Percentiles rank a stretch among this genome's conserved stretches.
phyloP scores from a whole-genome alignment of 2,888 invertebrate genomes.

The Eledona agricola region DNA sequence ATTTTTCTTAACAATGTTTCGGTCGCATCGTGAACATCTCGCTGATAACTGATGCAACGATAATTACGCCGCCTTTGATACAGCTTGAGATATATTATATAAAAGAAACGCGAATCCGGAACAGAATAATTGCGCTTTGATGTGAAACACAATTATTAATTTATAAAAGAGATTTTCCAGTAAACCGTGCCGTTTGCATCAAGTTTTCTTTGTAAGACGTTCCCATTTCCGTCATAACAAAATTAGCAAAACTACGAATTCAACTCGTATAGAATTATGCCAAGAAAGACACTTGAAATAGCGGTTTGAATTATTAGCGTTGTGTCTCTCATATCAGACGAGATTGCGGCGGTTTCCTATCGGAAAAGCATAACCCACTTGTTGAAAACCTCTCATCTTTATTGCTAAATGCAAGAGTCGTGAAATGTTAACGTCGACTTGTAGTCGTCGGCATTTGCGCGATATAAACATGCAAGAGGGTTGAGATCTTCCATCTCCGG shows the following conservation, averaged over 20 bases:
- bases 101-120: slow-evolving; percentile 16
- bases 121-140: slow-evolving; percentile 18
- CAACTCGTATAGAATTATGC: too few relatives aligned
- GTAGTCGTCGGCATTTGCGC: too few relatives aligned
- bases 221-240: too few relatives aligned
- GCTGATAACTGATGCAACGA: slow-evolving; percentile 12
- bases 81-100: slow-evolving; percentile 6
- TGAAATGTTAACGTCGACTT: slow-evolving; percentile 16
- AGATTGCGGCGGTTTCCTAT: slow-evolving; percentile 9
- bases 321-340: neutral
- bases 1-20: slow-evolving; percentile 19
- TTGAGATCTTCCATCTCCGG: slow-evolving; percentile 30
- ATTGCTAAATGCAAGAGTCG: slow-evolving; percentile 9
- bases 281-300: too few relatives aligned
- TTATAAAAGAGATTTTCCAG: slow-evolving; percentile 14
- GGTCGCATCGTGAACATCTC: slow-evolving; percentile 3
- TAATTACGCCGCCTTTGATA: slow-evolving; percentile 12
- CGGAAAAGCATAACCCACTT: slow-evolving; percentile 22
- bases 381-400: slow-evolving; percentile 17
- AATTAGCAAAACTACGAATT: too few relatives aligned
- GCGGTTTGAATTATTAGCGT: neutral
- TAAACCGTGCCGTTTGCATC: slow-evolving; percentile 10
- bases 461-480: slow-evolving; percentile 16
- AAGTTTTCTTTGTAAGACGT: slow-evolving; percentile 8
- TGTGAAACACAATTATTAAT: slow-evolving; percentile 13